phyloP scores from a whole-genome alignment of 2,888 invertebrate species.

The Synergus laeviventris region DNA sequence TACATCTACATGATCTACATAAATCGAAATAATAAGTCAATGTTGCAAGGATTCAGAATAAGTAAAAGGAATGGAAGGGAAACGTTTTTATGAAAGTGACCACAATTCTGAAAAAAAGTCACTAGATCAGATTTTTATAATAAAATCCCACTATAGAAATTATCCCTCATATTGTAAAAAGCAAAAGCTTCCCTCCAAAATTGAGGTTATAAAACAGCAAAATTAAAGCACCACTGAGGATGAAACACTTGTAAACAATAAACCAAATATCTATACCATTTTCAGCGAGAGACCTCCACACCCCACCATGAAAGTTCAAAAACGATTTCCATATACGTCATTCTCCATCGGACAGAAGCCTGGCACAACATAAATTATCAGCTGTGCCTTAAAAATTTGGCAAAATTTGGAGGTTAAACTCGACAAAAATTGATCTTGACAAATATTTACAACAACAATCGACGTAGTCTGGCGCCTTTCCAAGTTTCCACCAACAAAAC shows the following conservation, averaged over 20 bases:
- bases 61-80: too few relatives aligned
- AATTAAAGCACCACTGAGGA: background rate
- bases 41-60: too few relatives aligned
- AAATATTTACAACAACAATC: constrained; percentile 14
- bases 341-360: constrained; percentile 15
- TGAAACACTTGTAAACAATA: constrained; percentile 1
- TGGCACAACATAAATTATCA: background rate
- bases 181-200: background rate
- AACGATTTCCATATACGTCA: constrained; percentile 16
- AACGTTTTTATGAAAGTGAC: too few relatives aligned
- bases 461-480: constrained; percentile 11
- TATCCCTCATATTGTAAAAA: background rate
- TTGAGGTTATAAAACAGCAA: background rate
- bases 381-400: background rate
- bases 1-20: too few relatives aligned
- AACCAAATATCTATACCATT: constrained; percentile 17
- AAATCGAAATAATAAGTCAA: too few relatives aligned
- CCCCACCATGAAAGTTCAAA: constrained; percentile 5
- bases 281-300: background rate
- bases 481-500: constrained; percentile 14
- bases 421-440: background rate
- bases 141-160: background rate
- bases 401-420: constrained; percentile 15
- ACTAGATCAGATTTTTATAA: too few relatives aligned
- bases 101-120: too few relatives aligned